Base-by-base conservation (phyloP, 1,140 invertebrate genomes). In the Rhagoletis zephyria region DNA sequence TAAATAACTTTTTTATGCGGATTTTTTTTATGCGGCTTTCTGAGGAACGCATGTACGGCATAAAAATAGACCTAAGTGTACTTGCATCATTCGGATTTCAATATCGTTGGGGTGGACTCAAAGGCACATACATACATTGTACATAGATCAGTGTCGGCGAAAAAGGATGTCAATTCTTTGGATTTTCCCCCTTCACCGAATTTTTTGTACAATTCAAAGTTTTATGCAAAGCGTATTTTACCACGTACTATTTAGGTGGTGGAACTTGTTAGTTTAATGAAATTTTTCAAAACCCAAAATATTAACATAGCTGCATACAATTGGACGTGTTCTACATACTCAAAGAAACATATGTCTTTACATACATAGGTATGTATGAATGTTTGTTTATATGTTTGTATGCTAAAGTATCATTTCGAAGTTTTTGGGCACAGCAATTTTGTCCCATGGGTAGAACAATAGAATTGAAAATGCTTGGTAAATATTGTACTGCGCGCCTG, bases 231-330 rank as follows among this genome's bases (percentile, higher is more conserved):
- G 56, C 48, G n/a, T 48, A 81, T 48, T 51, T n/a, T 56, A 0
- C n/a, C 67, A n/a, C 42, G 67, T 42, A 42, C 40, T 30, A n/a
- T 14, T 51, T 81, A 6, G 51, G 74, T 77, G 74, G 74, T 81
- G 74, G 48, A 81, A 81, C 19, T 40, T 42, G 14, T 16, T 19
- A 48, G 6, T 81, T 56, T 81, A 81, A 81, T 81, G 74, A 81
- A 81, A 81, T 59, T 59, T 81, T 81, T 81, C 56, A 51, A 81
- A 81, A 51, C 45, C 7, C 67, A 16, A 81, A 56, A 81, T 81
- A 81, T 48, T 48, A 19, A 56, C 12, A 30, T 30, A 30, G 30
- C 30, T 30, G 30, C 30, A 30, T 30, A 30, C 30, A 30, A 30
- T 30, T 30, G 30, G 30, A 30, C 30, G 30, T 30, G 30, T 30